Conservation (phyloP, 2,888 invertebrate genomes). For the Coelinius sp. region DNA sequence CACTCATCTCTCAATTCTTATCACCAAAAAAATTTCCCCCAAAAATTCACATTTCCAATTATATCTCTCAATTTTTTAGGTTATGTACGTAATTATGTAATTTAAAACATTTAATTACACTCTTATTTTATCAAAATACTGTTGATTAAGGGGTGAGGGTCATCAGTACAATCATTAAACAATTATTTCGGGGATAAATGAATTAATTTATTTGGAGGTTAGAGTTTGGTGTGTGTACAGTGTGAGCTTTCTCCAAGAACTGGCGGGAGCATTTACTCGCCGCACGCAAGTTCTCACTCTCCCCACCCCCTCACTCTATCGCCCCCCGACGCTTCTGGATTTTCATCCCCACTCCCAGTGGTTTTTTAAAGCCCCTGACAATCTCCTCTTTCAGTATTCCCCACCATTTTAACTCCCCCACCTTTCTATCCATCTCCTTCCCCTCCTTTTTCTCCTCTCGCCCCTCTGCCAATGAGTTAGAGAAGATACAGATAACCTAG, state of each 20-base stretch:
- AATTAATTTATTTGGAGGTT: slow-evolving; percentile 34
- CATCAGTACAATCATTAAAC: neutral
- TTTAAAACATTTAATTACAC: no score
- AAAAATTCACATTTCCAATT: neutral
- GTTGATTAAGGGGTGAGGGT: neutral
- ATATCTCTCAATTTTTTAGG: neutral
- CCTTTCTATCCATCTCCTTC: neutral
- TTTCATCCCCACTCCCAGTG: slow-evolving; percentile 40
- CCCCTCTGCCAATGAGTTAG: neutral
- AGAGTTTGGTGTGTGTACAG: slow-evolving; percentile 30
- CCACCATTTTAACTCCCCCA: neutral
- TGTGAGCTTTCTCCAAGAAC: slow-evolving; percentile 62
- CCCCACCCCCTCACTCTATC: no score
- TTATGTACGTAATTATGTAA: neutral
- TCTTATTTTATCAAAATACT: neutral
- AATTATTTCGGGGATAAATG: neutral
- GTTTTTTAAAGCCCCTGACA: slow-evolving; percentile 21
- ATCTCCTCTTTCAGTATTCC: slow-evolving; percentile 1
- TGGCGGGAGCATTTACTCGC: slow-evolving; percentile 52
- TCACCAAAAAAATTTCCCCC: neutral
- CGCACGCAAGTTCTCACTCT: slow-evolving; percentile 39
- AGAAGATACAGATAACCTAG: slow-evolving; percentile 6
- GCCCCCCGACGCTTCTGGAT: no score
- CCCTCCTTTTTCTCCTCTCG: neutral
- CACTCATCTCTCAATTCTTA: neutral